Evolutionary conservation across 2,888 invertebrate genomes (phyloP).

Genomic region (Apodemia zela): DNA sequence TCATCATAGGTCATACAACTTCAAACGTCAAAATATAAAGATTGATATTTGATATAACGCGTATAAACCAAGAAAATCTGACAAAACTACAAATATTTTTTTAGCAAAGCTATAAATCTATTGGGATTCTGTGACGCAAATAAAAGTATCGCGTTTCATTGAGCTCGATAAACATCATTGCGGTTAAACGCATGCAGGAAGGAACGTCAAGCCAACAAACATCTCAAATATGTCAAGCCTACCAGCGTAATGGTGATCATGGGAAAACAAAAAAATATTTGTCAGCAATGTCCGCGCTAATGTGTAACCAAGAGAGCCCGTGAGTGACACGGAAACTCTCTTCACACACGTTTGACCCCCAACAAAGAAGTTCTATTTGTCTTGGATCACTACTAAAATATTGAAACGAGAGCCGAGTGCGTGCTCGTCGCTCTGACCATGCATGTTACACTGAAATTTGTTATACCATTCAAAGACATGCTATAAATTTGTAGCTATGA

Average conservation of each 20-base stretch:
- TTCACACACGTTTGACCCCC: constrained; percentile 76
- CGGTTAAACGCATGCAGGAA: constrained; percentile 28
- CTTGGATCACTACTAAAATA: constrained; percentile 77
- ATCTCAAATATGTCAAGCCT: constrained; percentile 53
- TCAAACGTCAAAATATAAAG: too few species aligned
- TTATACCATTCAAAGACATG: constrained; percentile 42
- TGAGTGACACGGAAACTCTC: constrained; percentile 75
- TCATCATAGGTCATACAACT: too few species aligned
- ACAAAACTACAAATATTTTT: neutral
- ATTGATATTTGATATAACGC: too few species aligned
- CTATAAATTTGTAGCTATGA: constrained; percentile 20
- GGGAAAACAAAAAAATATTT: constrained; percentile 75
- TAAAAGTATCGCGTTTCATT: constrained; percentile 1
- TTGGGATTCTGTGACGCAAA: neutral
- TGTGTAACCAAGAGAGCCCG: constrained; percentile 67
- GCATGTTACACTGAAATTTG: constrained; percentile 39
- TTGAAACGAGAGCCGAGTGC: constrained; percentile 68
- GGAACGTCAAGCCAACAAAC: constrained; percentile 50
- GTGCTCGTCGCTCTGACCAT: constrained; percentile 56
- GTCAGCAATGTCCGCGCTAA: constrained; percentile 62
- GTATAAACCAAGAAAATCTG: neutral
- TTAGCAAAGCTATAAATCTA: constrained; percentile 1
- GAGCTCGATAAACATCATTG: constrained; percentile 1
- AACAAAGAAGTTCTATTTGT: constrained; percentile 75
- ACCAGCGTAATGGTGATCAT: constrained; percentile 62